Evolutionary conservation across 1,140 invertebrate genomes (phyloP).

Genomic region (Pinna nobilis): DNA sequence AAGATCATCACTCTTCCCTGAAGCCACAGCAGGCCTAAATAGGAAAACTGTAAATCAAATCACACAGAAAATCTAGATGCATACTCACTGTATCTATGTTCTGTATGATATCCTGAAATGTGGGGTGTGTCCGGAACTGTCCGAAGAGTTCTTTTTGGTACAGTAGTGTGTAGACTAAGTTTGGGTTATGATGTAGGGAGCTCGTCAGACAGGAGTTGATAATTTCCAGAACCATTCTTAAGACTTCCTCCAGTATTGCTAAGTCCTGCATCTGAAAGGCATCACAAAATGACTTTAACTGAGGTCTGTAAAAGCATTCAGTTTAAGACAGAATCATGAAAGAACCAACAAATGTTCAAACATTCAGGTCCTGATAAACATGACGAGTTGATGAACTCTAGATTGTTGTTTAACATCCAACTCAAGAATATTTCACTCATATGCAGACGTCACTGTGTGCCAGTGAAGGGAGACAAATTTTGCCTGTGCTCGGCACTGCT

Average conservation of each 20-base stretch:
- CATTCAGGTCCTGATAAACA: too few relatives aligned
- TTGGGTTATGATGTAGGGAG: constrained; percentile 92
- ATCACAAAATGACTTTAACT: background rate
- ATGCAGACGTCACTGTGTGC: too few relatives aligned
- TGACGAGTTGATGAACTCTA: too few relatives aligned
- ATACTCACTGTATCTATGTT: constrained; percentile 93
- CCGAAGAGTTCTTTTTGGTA: constrained; percentile 96
- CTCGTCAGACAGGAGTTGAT: constrained; percentile 93
- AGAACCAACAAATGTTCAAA: too few relatives aligned
- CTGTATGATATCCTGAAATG: constrained; percentile 96
- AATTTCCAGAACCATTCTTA: constrained; percentile 94
- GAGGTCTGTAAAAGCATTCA: too few relatives aligned
- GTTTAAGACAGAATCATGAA: too few relatives aligned
- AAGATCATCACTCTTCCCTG: background rate
- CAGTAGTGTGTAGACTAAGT: constrained; percentile 96
- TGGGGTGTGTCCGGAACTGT: constrained; percentile 88
- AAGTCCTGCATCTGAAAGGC: constrained; percentile 81
- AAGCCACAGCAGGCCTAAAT: background rate
- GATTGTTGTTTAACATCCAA: too few relatives aligned
- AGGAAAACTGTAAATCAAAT: background rate
- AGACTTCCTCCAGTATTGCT: constrained; percentile 95
- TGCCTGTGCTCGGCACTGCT: too few relatives aligned
- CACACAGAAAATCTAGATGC: too few relatives aligned
- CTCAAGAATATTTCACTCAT: too few relatives aligned
- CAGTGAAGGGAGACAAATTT: too few relatives aligned